Conservation (phyloP, 2,888 invertebrate species). For the Platycheirus rosarum region DNA sequence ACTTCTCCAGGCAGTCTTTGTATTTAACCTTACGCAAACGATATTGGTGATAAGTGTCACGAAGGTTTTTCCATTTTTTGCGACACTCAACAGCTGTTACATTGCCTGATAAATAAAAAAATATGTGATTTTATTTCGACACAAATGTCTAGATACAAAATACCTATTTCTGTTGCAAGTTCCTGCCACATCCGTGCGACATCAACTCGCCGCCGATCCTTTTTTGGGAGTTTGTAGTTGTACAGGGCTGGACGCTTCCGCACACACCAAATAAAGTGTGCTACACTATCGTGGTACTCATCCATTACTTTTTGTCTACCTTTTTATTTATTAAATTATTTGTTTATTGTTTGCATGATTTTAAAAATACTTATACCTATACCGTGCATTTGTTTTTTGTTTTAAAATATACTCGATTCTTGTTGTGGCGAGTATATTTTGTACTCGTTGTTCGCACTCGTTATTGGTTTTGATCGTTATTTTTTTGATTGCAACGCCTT, state of each 20-base stretch:
- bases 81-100: conserved; percentile 80
- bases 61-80: conserved; percentile 81
- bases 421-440: conserved; percentile 4
- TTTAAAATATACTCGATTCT: conserved; percentile 1
- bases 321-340: background rate
- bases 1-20: conserved; percentile 76
- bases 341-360: too few species aligned
- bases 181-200: conserved; percentile 80
- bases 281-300: conserved; percentile 36
- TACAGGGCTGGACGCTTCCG: conserved; percentile 80
- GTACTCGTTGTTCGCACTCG: conserved; percentile 16
- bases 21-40: conserved; percentile 56
- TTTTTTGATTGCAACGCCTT: background rate
- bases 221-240: conserved; percentile 80
- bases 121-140: background rate
- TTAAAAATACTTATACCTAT: too few species aligned
- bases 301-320: conserved; percentile 11
- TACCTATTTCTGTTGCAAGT: conserved; percentile 79
- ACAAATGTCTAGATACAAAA: background rate
- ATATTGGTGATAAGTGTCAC: conserved; percentile 80
- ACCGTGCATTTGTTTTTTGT: conserved; percentile 8
- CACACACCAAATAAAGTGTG: conserved; percentile 73
- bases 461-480: background rate
- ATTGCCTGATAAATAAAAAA: conserved; percentile 75
- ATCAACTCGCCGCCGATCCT: conserved; percentile 79